Evolutionary conservation across 2,797 vertebrate genomes (phyloP).

Genomic region (Iguana delicatissima): DNA sequence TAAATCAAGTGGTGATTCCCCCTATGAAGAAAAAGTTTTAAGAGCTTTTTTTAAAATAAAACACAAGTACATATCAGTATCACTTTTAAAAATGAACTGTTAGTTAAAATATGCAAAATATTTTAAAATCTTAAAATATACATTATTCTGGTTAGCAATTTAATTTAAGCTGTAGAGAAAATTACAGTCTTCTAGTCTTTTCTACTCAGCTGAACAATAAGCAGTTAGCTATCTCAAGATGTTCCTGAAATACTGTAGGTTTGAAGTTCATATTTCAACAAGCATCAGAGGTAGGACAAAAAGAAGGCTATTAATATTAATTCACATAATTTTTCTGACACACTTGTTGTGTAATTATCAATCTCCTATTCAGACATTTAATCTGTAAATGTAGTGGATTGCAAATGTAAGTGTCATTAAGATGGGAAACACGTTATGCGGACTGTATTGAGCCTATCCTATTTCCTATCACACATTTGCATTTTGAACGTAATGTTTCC

Average conservation of each 20-base stretch:
- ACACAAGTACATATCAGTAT: slow-evolving; percentile 39
- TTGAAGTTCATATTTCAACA: slow-evolving; percentile 63
- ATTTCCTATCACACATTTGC: neutral
- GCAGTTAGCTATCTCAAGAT: neutral
- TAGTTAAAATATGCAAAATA: neutral
- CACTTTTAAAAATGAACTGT: slow-evolving; percentile 20
- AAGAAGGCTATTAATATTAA: slow-evolving; percentile 73
- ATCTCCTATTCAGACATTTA: slow-evolving; percentile 20
- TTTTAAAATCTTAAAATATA: slow-evolving; percentile 23
- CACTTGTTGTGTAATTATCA: slow-evolving; percentile 52
- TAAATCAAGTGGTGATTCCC: slow-evolving; percentile 97
- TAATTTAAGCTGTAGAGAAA: slow-evolving; percentile 52
- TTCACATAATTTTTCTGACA: slow-evolving; percentile 71
- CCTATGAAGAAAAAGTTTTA: slow-evolving; percentile 78
- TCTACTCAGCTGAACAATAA: slow-evolving; percentile 26
- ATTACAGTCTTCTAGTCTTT: slow-evolving; percentile 48
- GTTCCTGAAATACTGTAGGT: slow-evolving; percentile 17
- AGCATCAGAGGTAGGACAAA: slow-evolving; percentile 78
- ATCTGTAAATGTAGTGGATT: neutral
- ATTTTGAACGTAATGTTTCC: neutral
- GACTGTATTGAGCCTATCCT: neutral
- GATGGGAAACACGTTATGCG: neutral
- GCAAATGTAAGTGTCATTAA: neutral
- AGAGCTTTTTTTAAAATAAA: slow-evolving; percentile 55
- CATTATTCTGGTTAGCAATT: slow-evolving; percentile 42